A percentile compares a stretch with the other conserved stretches of the same genome.
Evolutionary conservation across 2,113 vertebrate genomes (phyloP).

Genomic region (Melanerpes formicivorus): DNA sequence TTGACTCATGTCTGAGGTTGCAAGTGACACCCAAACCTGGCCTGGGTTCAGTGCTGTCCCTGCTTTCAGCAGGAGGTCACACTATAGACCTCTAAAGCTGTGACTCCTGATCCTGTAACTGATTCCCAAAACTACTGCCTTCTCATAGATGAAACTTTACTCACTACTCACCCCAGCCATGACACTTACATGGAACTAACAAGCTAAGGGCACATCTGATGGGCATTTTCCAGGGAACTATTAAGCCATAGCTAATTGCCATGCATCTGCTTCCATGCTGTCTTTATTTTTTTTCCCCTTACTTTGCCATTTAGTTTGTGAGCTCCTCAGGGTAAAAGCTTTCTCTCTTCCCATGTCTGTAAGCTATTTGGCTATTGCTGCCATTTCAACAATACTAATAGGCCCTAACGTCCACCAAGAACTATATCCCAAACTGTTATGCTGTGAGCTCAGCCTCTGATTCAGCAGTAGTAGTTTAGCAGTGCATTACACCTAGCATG

Average conservation of each 20-base stretch:
- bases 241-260: background rate
- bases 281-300: background rate
- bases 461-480: background rate
- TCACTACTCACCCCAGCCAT: background rate
- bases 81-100: background rate
- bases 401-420: background rate
- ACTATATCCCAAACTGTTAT: background rate
- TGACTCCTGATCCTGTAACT: background rate
- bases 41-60: background rate
- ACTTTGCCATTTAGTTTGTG: background rate
- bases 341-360: background rate
- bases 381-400: background rate
- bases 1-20: background rate
- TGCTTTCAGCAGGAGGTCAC: background rate
- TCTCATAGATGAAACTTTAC: background rate
- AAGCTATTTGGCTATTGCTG: background rate
- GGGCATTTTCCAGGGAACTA: background rate
- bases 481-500: background rate
- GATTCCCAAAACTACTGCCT: background rate
- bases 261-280: background rate
- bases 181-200: background rate
- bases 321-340: background rate
- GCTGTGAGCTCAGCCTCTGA: background rate
- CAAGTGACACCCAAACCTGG: background rate
- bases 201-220: background rate